Evolutionary conservation across 2,888 invertebrate genomes (phyloP).

Genomic region (Sarcophaga caerulescens): DNA sequence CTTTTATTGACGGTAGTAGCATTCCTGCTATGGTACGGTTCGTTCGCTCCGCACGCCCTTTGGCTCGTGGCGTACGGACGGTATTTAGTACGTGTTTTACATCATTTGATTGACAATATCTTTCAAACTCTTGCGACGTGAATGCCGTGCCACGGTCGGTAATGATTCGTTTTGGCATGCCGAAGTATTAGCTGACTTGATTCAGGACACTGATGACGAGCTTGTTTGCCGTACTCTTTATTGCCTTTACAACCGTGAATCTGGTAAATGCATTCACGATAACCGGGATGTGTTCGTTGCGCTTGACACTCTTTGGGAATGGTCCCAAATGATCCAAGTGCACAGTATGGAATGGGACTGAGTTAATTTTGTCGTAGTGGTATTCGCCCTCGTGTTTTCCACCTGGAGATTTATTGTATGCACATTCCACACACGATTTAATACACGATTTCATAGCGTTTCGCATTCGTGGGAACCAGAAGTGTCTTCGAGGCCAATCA

Average conservation of each 20-base stretch:
- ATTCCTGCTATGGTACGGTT: constrained; percentile 51
- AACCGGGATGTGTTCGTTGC: constrained; percentile 38
- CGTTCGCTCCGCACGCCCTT: constrained; percentile 57
- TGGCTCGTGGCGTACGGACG: constrained; percentile 70
- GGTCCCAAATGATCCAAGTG: constrained; percentile 57
- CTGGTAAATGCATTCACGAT: constrained; percentile 56
- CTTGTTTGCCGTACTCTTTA: constrained; percentile 22
- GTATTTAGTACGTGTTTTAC: constrained; percentile 71
- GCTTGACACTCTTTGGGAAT: constrained; percentile 49
- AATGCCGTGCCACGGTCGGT: constrained; percentile 72
- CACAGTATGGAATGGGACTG: constrained; percentile 50
- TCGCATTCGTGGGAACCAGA: constrained; percentile 62
- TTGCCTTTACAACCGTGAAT: constrained; percentile 14
- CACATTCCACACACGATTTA: constrained; percentile 70
- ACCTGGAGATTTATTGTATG: constrained; percentile 73
- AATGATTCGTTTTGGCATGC: constrained; percentile 70
- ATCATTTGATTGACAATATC: constrained; percentile 62
- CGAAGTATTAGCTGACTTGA: constrained; percentile 64
- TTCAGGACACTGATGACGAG: constrained; percentile 29
- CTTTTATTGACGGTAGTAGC: constrained; percentile 45
- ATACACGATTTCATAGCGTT: constrained; percentile 44
- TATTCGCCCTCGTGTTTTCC: constrained; percentile 57
- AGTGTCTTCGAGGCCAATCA: constrained; percentile 23
- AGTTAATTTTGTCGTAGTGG: constrained; percentile 42
- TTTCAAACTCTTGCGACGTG: constrained; percentile 68